phyloP scores from a whole-genome alignment of 2,797 vertebrate genomes.

The Forpus xanthops region DNA sequence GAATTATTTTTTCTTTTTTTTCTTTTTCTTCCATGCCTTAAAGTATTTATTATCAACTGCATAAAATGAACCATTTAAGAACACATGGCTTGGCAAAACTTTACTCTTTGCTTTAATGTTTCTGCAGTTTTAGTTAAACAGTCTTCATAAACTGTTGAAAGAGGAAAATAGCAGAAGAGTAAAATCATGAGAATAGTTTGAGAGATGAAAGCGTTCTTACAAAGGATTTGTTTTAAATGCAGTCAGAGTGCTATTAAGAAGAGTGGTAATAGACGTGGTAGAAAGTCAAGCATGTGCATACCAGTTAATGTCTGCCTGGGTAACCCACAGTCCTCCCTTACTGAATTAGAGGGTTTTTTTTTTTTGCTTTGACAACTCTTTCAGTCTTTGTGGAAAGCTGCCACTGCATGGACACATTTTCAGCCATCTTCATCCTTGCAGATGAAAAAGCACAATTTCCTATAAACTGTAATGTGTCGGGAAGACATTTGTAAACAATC shows the following conservation, averaged over 20 bases:
- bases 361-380: background rate
- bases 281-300: background rate
- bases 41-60: constrained; percentile 46
- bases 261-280: background rate
- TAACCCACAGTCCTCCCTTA: background rate
- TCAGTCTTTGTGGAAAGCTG: background rate
- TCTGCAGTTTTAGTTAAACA: background rate
- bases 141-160: constrained; percentile 4
- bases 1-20: background rate
- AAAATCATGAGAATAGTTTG: background rate
- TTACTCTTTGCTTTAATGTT: constrained; percentile 20
- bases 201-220: background rate
- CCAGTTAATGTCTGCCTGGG: background rate
- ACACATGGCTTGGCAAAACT: constrained; percentile 37
- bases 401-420: background rate
- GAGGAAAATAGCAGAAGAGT: constrained; percentile 15
- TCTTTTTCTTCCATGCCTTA: background rate
- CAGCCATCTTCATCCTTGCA: background rate
- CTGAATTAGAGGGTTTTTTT: background rate
- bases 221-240: background rate
- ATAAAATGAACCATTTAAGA: constrained; percentile 46
- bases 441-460: background rate
- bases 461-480: background rate
- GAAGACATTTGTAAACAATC: constrained; percentile 38
- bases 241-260: background rate